Base-by-base conservation (phyloP, 1,140 invertebrate genomes). In the Conus betulinus region DNA sequence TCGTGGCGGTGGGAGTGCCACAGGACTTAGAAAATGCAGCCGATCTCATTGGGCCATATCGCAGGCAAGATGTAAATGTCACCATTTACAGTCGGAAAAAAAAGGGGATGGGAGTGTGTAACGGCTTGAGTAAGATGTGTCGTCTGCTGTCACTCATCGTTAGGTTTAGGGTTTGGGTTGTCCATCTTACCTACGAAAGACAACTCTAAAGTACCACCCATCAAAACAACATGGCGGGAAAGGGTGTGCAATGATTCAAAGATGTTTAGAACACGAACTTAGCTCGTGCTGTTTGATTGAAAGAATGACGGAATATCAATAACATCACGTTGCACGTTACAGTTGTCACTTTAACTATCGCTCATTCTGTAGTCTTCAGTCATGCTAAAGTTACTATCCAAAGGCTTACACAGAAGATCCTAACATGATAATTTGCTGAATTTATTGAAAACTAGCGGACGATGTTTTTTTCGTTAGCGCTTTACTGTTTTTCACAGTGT, bases 211-310 rank as follows among this genome's bases (percentile, higher is more conserved):
- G 51, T 23, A 4, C 17, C n/a, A 5, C 1, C 15, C 20, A 71
- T 79, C 55, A 63, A 84, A 84, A 84, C 82, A 84, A 84, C n/a
- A 84, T 84, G 82, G 82, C 82, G 82, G 82, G 82, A 84, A 84
- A 79, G 13, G 23, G 7, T 7, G 76, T 78, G 76, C 25, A 39
- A 78, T 27, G n/a, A 15, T 78, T 27, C 8, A 60, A 78, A 8
- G 39, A 8, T 39, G 11, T 3, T 4, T 39, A 39, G 10, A 51
- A 39, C 67, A 27, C 25, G 39, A 39, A 11, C 23, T 71, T n/a
- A 13, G 67, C 67, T n/a, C 6, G 20, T 10, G 23, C 20, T 71
- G 67, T 20, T 20, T 71, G 11, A 17, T 71, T 71, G 67, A 23
- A 71, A 78, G 8, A 39, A 51, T 27, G 25, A 39, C 57, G 15